Base-by-base conservation (phyloP, 2,888 invertebrate species). In the Caprella mutica region DNA sequence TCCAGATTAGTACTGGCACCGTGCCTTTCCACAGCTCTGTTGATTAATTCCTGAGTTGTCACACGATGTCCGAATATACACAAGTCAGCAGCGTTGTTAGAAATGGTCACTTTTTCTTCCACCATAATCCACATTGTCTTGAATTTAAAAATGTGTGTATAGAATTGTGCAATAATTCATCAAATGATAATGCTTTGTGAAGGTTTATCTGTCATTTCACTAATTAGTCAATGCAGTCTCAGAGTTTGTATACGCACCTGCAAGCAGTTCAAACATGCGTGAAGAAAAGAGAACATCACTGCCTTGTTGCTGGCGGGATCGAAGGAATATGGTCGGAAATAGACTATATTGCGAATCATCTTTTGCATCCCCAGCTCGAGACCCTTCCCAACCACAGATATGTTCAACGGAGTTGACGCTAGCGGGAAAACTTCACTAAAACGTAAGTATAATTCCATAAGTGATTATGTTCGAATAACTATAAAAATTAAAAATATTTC, bases 341-440 rank as follows among this genome's bases (percentile, higher is more conserved):
- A n/a, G n/a, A n/a, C n/a, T n/a, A n/a, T n/a, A n/a, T n/a, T n/a
- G n/a, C n/a, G n/a, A n/a, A n/a, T n/a, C n/a, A n/a, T n/a, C n/a
- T 69, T 69, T 66, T 70, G 69, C 19, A 70, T 67, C 50, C 66
- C 66, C 6, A 65, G 17, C 46, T 76, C 73, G 1, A 77, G 59
- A 6, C 67, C 35, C 24, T 65, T 60, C 0, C 66, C 30, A 17
- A 72, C 42, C 0, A 77, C 61, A 60, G 79, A 78, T 4, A 73
- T 66, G 0, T 76, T 73, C 52, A 84, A 69, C 0, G 81, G 77
- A 3, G 81, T 76, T 5, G 79, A 46, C 0, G 81, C 79, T 35
- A 79, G 79, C 0, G 83, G 83, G 48, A 83, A 70, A 17, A 85
- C 82, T 76, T 83, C 79, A 40, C 77, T 78, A 69, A 27, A 69